Base-by-base conservation (phyloP, 2,113 vertebrate genomes). In the Xiphophorus maculatus region DNA sequence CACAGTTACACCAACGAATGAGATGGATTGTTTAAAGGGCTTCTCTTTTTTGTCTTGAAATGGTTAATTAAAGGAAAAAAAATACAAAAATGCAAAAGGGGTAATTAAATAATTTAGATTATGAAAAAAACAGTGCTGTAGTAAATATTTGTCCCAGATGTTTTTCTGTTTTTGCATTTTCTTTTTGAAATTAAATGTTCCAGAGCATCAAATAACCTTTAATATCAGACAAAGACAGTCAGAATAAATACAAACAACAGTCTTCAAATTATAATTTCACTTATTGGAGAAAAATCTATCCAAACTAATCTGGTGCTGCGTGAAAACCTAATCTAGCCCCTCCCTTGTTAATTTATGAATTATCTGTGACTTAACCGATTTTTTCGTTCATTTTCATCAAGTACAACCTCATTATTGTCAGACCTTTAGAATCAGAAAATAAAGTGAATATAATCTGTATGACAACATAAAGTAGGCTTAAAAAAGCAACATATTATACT, bases 21-120 rank as follows among this genome's bases (percentile, higher is more conserved):
- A 80, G 76, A 77, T 87, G 85, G 83, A 85, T 91, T 81, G 81
- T 90, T 91, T 93, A 92, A 93, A 93, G 91, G 91, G 91, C 79
- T 90, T 90, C 71, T 6, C 77, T 87, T 78, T 67, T 89, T 73
- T 82, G 67, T 74, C 63, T 73, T 62, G 70, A 63, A 63, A 80
- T 61, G 61, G 66, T 79, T 74, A 4, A 62, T 73, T 61, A 80
- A 19, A 42, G 8, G 14, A 25, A n/a, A 58, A 58, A 58, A 58
- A 54, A 54, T 54, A 8, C 19, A 72, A 69, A 8, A 30, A 29
- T 58, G 35, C 65, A 33, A 19, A 60, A 72, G 30, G 54, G 13
- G 37, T 19, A 48, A 61, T 63, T 51, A 5, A 17, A 72, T 51
- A 60, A 11, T 3, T 44, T 44, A 15, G 42, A 17, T 44, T 14